Conservation (phyloP, 2,113 vertebrate genomes). For the Dicaeum eximium region DNA sequence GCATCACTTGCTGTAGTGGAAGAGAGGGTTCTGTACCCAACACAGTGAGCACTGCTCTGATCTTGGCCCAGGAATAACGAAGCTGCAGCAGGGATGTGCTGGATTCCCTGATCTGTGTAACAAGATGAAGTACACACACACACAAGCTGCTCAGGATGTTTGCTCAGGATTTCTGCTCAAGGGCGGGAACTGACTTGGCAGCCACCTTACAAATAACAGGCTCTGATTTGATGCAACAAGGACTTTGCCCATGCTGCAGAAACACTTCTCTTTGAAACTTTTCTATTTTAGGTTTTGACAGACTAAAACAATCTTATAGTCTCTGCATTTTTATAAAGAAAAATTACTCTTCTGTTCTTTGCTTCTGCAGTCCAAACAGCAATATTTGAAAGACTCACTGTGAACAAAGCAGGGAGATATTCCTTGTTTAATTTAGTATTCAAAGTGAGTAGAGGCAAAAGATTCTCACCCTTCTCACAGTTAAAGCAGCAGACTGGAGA, state of each 20-base stretch:
- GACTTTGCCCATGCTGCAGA: background rate
- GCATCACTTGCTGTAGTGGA: background rate
- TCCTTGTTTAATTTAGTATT: background rate
- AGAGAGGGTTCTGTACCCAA: background rate
- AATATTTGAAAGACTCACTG: background rate
- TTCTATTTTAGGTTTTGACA: background rate
- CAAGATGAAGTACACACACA: background rate
- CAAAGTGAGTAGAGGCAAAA: background rate
- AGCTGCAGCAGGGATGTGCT: background rate
- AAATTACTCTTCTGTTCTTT: background rate
- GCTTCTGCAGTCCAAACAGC: background rate
- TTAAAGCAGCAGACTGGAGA: background rate
- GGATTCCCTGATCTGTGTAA: background rate
- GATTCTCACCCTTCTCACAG: background rate
- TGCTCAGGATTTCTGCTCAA: background rate
- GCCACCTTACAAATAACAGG: background rate
- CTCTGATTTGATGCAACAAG: background rate
- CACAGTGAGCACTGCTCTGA: background rate
- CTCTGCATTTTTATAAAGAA: background rate
- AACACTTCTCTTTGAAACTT: background rate
- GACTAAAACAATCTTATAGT: background rate
- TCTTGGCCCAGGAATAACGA: background rate
- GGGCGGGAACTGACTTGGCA: background rate
- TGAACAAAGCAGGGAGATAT: background rate
- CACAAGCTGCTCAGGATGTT: background rate